Base-by-base conservation (phyloP, 2,113 vertebrate genomes). In the Pseudopipra pipra region DNA sequence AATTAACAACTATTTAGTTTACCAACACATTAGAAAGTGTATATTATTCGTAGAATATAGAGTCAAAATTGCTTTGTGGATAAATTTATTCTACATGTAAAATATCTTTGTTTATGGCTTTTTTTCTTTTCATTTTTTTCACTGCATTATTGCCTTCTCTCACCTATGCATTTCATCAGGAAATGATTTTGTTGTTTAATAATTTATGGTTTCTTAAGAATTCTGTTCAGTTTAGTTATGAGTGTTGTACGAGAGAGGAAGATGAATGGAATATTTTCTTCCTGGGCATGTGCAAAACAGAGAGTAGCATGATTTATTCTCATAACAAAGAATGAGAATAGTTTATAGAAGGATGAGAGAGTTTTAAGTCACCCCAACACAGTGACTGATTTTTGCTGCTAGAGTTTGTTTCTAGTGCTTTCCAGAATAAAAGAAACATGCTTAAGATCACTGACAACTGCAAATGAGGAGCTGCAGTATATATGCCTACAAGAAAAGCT, bases 351-450 rank as follows among this genome's bases (percentile, higher is more conserved):
- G 2, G 11, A 67, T 52, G 30, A 76, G 16, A 20, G 5, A 58
- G 18, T 30, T 31, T 9, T 73, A 62, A 28, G 12, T 28, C 22
- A 35, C 8, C 5, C 7, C 8, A 62, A 13, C 5, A 4, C 4
- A 35, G 28, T 21, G 11, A 3, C 4, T 35, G 3, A 0, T 11
- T 56, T 37, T 72, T 33, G 2, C 44, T 68, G 11, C 24, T 75
- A 16, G 12, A 43, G 3, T 35, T 72, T 72, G 11, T 3, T 80
- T 55, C 73, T 49, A 65, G 19, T 49, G 3, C 12, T 65, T 55
- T 71, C 23, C 43, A 44, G 28, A 92, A 44, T 12, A 49, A 67
- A 71, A 83, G 3, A 10, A 71, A 11, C 56, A 13, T 4, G 5
- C 16, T 66, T 37, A 74, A 67, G 11, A 18, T 63, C 54, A 58